phyloP scores from a whole-genome alignment of 2,888 invertebrate species.

The Agapostemon virescens region DNA sequence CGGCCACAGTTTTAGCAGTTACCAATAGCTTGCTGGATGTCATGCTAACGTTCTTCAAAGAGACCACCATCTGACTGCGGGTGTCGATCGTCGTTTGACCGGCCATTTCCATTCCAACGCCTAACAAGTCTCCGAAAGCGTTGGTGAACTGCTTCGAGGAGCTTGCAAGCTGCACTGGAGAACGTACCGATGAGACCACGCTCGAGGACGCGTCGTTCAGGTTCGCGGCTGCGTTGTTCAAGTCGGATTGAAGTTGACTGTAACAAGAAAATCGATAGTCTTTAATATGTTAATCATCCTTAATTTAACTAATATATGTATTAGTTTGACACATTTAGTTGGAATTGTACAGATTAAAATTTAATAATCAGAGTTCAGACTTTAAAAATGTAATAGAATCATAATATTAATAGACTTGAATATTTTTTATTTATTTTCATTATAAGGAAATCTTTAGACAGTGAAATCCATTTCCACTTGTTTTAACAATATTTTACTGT shows the following conservation, averaged over 20 bases:
- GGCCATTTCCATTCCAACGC: slow-evolving; percentile 92
- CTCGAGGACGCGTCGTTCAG: slow-evolving; percentile 92
- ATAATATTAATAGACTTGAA: neutral
- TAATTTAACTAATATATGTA: too few relatives aligned
- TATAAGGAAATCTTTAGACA: neutral
- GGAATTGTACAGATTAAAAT: neutral
- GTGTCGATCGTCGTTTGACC: slow-evolving; percentile 88
- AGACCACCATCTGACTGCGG: slow-evolving; percentile 91
- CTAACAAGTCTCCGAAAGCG: slow-evolving; percentile 89
- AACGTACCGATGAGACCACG: slow-evolving; percentile 89
- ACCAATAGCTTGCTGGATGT: slow-evolving; percentile 92
- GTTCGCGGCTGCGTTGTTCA: slow-evolving; percentile 91
- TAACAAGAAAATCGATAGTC: slow-evolving; percentile 47
- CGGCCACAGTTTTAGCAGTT: slow-evolving; percentile 93
- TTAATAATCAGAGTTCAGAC: neutral
- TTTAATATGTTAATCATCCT: too few relatives aligned
- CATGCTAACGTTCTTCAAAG: slow-evolving; percentile 92
- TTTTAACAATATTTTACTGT: too few relatives aligned
- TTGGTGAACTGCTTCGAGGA: slow-evolving; percentile 89
- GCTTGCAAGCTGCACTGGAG: slow-evolving; percentile 86
- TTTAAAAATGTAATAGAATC: too few relatives aligned
- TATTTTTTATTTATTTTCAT: neutral
- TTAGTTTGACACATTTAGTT: neutral
- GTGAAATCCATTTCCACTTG: too few relatives aligned
- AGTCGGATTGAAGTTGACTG: slow-evolving; percentile 91